Conservation (phyloP, 2,888 invertebrate genomes). For the Drosophila phalerata region DNA sequence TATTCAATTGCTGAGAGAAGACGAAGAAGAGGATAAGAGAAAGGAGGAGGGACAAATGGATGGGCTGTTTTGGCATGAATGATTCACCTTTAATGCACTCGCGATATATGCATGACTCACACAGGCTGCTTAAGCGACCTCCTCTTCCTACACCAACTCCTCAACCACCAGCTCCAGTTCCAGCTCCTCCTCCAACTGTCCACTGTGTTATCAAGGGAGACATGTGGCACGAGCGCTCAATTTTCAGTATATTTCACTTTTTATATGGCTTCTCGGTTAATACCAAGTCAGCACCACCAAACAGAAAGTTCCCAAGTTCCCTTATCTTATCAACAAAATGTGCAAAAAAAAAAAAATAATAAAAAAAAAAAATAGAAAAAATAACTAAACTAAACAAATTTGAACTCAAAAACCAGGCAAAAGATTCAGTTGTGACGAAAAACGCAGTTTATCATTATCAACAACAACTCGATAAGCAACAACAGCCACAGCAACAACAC, state of each 20-base stretch:
- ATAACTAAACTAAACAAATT: constrained; percentile 30
- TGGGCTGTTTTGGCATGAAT: constrained; percentile 23
- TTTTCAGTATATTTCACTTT: constrained; percentile 26
- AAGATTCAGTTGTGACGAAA: constrained; percentile 40
- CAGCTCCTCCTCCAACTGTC: not conserved
- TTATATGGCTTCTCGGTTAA: constrained; percentile 47
- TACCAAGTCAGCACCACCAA: constrained; percentile 7
- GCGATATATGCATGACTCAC: constrained; percentile 39
- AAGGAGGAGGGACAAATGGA: constrained; percentile 1
- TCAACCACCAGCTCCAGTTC: not conserved
- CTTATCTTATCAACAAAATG: constrained; percentile 56
- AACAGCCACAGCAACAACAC: constrained; percentile 19
- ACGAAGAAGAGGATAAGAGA: not conserved
- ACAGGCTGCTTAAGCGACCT: constrained; percentile 18
- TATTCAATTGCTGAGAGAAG: not conserved
- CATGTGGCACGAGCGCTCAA: constrained; percentile 39
- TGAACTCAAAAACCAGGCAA: constrained; percentile 25
- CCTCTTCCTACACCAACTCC: not conserved
- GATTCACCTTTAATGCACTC: constrained; percentile 60
- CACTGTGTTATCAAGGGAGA: constrained; percentile 13
- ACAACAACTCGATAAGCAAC: constrained; percentile 8
- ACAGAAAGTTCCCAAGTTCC: constrained; percentile 10
- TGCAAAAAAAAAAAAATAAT: constrained; percentile 40
- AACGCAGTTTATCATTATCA: constrained; percentile 58
- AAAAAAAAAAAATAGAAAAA: not conserved